Evolutionary conservation across 2,113 vertebrate species (phyloP).

Genomic region (Pipa parva): DNA sequence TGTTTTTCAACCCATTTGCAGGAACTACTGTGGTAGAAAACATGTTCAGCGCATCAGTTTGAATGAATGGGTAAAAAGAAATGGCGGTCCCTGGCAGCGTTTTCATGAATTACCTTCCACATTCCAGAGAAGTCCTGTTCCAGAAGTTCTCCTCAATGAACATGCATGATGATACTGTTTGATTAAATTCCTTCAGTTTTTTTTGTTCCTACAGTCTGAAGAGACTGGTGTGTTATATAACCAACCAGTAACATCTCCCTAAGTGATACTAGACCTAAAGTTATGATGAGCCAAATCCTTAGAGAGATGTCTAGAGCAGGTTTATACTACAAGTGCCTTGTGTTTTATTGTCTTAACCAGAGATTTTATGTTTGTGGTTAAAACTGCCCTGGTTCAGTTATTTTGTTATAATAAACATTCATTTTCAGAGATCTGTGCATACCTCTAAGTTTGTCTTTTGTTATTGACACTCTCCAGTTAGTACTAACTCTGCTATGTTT

Average conservation of each 20-base stretch:
- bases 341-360: slow-evolving; percentile 1
- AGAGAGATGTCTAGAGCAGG: not conserved
- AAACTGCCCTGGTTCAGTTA: not conserved
- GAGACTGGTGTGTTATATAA: not conserved
- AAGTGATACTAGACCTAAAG: not conserved
- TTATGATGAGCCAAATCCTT: not conserved
- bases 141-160: slow-evolving; percentile 21
- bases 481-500: too few species aligned
- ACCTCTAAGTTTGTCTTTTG: too few species aligned
- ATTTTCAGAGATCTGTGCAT: too few species aligned
- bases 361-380: slow-evolving; percentile 12
- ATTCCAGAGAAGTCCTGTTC: slow-evolving; percentile 29
- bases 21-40: slow-evolving; percentile 49
- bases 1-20: slow-evolving; percentile 12
- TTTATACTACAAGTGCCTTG: not conserved
- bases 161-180: not conserved
- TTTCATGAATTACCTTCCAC: slow-evolving; percentile 47
- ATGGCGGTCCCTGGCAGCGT: slow-evolving; percentile 41
- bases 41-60: slow-evolving; percentile 42
- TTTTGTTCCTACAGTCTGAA: not conserved
- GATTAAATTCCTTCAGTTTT: not conserved
- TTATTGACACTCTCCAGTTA: too few species aligned
- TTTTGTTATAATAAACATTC: slow-evolving; percentile 13
- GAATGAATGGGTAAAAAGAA: slow-evolving; percentile 45
- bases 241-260: not conserved